These are phyloP conservation scores for Enteromius thamalakanensis DNA, from an alignment of 2,797 vertebrate species.

Conservation along the genomic window DNA sequence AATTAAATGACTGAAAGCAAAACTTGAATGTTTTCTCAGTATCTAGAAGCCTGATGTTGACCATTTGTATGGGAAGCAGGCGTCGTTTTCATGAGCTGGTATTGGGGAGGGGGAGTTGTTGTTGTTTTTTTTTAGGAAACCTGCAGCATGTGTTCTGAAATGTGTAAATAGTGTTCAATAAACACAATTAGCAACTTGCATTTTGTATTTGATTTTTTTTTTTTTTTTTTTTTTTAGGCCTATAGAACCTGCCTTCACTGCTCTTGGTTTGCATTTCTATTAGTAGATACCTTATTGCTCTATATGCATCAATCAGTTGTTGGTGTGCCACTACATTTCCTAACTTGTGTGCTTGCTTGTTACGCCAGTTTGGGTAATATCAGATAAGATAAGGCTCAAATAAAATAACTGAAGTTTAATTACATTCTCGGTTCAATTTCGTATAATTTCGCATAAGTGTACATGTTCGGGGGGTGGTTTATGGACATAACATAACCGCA, in stretches of 20 bases:
- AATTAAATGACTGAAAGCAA: conserved; percentile 68
- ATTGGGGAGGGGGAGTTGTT: conserved; percentile 36
- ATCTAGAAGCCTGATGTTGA: conserved; percentile 69
- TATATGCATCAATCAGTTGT: no score
- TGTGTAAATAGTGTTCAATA: conserved; percentile 82
- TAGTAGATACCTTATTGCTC: no score
- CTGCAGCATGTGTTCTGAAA: conserved; percentile 81
- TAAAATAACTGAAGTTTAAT: no score
- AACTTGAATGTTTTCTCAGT: conserved; percentile 81
- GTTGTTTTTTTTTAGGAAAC: conserved; percentile 64
- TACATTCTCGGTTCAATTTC: background rate
- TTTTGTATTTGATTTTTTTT: background rate
- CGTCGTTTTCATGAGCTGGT: conserved; percentile 59
- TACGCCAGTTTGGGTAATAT: no score
- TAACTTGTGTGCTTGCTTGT: no score
- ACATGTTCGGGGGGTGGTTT: no score
- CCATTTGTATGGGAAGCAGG: conserved; percentile 69
- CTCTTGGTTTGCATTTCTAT: no score
- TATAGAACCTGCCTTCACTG: background rate
- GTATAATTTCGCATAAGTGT: background rate
- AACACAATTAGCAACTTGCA: conserved; percentile 65
- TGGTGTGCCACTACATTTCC: no score
- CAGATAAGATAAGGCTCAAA: no score
- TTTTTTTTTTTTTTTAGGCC: background rate
- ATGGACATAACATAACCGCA: no score